Evolutionary conservation across 2,113 vertebrate species (phyloP).

Genomic region (Hipposideros armiger): DNA sequence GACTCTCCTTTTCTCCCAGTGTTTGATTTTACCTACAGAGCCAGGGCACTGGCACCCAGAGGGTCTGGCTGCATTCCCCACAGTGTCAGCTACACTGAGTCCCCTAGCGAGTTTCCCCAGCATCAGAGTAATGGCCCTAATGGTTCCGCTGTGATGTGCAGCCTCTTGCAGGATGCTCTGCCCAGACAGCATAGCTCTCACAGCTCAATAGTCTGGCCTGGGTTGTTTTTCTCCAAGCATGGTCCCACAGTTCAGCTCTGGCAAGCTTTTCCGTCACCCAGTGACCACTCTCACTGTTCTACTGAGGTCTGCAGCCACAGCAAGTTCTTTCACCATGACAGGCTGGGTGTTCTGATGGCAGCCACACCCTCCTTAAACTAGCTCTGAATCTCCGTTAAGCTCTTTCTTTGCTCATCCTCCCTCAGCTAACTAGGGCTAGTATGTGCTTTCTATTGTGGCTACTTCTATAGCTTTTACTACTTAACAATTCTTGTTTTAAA

Average conservation of each 20-base stretch:
- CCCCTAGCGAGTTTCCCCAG: not conserved
- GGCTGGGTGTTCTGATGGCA: not conserved
- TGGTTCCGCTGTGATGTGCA: not conserved
- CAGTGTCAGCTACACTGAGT: not conserved
- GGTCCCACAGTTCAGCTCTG: not conserved
- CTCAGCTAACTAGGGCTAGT: not conserved
- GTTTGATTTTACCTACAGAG: not conserved
- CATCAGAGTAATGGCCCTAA: not conserved
- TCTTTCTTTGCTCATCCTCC: not conserved
- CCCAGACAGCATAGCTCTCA: not conserved
- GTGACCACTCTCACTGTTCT: not conserved
- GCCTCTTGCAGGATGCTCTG: not conserved
- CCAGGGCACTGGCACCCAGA: not conserved
- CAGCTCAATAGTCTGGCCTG: not conserved
- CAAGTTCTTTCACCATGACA: not conserved
- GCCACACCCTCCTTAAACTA: not conserved
- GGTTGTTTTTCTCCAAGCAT: not conserved
- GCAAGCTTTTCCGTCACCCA: not conserved
- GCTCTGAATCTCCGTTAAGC: not conserved
- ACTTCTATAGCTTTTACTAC: not conserved
- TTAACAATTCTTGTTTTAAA: slow-evolving; percentile 8
- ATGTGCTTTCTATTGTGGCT: not conserved
- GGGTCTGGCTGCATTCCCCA: not conserved
- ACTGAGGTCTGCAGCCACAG: not conserved
- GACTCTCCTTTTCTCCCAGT: not conserved